Base-by-base conservation (phyloP, 2,113 vertebrate genomes). In the Azemiops feae region DNA sequence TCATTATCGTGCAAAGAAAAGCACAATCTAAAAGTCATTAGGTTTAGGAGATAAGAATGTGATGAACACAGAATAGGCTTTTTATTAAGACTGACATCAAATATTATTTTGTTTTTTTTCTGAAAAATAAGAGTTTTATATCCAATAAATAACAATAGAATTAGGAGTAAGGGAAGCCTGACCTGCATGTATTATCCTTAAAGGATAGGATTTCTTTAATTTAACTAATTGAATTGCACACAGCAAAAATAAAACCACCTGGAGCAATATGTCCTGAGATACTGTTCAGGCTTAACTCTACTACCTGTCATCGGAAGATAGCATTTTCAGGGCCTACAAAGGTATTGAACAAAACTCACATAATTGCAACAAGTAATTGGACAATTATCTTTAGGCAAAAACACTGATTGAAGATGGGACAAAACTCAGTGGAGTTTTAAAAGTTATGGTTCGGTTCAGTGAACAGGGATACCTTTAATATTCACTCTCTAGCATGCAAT, bases 301-400 rank as follows among this genome's bases (percentile, higher is more conserved):
- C 95, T 94, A 88, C 23, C 8, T 74, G 7, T 91, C 30, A 90
- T 89, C 85, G 54, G 34, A 52, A 55, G 14, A 47, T 81, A 94
- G 74, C 47, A 25, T n/a, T 58, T 39, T 94, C 85, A 60, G 86
- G 52, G 8, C 14, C 22, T 88, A 89, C 30, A 0, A 23, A 93
- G 4, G 27, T 88, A 92, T 85, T 5, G 11, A 94, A 23, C 89
- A 53, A 6, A 88, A 93, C 85, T 93, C 3, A 92, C 25, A 12
- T 47, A 85, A 87, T 92, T 87, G 91, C 89, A 95, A 93, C 85
- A 94, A 47, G 88, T 92, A 95, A 55, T 89, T 87, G 39, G 90
- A 94, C 96, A 96, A 87, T 95, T 89, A 69, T 87, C n/a, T 89
- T 91, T n/a, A 94, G 64, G 91, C 89, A 93, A 95, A 92, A 89